These are phyloP conservation scores for Antheraea yamamai DNA, from an alignment of 2,888 invertebrate genomes.

Conservation along the genomic window DNA sequence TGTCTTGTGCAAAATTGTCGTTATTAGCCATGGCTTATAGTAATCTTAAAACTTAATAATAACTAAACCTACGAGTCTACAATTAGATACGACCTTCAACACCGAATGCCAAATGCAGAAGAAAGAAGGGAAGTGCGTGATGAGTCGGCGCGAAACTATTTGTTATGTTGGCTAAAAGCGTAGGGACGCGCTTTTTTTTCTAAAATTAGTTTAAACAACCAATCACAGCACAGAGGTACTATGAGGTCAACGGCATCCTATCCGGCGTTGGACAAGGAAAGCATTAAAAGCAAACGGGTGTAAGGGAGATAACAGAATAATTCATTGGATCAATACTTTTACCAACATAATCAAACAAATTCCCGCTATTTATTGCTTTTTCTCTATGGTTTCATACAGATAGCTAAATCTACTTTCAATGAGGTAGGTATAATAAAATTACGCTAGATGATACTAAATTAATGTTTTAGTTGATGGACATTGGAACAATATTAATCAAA, in stretches of 20 bases:
- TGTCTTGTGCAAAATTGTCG: slow-evolving; percentile 90
- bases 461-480: neutral
- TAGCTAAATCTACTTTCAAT: neutral
- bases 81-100: slow-evolving; percentile 75
- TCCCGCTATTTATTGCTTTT: slow-evolving; percentile 12
- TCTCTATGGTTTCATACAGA: neutral
- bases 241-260: slow-evolving; percentile 69
- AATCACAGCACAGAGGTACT: slow-evolving; percentile 49
- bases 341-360: slow-evolving; percentile 48
- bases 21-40: slow-evolving; percentile 86
- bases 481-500: neutral
- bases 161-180: slow-evolving; percentile 53
- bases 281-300: slow-evolving; percentile 24
- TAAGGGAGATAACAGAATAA: slow-evolving; percentile 41
- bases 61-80: slow-evolving; percentile 68
- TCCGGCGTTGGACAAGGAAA: slow-evolving; percentile 44
- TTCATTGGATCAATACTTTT: slow-evolving; percentile 48
- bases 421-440: neutral
- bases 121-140: slow-evolving; percentile 64
- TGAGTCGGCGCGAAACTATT: slow-evolving; percentile 66
- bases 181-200: slow-evolving; percentile 55
- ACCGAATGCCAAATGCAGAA: slow-evolving; percentile 80
- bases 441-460: too few relatives aligned
- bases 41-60: slow-evolving; percentile 81
- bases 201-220: slow-evolving; percentile 41